These are phyloP conservation scores for Athalia circularis DNA, from an alignment of 2,888 invertebrate genomes.

Conservation along the genomic window DNA sequence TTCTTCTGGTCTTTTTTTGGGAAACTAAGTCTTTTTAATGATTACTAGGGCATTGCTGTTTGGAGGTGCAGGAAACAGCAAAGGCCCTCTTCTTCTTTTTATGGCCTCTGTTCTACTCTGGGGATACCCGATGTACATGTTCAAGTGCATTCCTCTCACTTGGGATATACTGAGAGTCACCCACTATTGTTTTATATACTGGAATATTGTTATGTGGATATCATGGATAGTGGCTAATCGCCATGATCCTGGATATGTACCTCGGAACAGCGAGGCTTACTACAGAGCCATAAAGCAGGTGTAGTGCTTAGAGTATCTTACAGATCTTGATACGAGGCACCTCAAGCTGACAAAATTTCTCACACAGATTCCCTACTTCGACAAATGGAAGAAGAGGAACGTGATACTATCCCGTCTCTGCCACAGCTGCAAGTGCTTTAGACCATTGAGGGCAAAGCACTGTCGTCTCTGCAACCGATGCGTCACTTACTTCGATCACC, in stretches of 20 bases:
- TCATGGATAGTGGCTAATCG: conserved; percentile 93
- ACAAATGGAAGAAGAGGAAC: conserved; percentile 93
- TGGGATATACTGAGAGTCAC: conserved; percentile 92
- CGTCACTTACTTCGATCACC: conserved; percentile 94
- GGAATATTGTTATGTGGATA: conserved; percentile 95
- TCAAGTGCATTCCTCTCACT: conserved; percentile 92
- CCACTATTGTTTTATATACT: conserved; percentile 92
- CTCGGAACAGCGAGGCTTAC: conserved; percentile 92
- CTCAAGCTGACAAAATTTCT: conserved; percentile 8
- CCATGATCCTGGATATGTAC: conserved; percentile 88
- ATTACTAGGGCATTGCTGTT: conserved; percentile 84
- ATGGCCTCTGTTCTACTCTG: conserved; percentile 90
- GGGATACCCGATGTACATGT: conserved; percentile 96
- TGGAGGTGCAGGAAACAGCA: conserved; percentile 93
- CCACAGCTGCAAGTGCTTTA: conserved; percentile 92
- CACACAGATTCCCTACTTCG: conserved; percentile 87
- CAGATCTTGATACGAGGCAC: background rate
- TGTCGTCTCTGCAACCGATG: conserved; percentile 94
- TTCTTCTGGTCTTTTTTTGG: background rate
- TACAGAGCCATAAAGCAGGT: conserved; percentile 91
- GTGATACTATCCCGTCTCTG: conserved; percentile 88
- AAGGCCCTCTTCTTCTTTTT: conserved; percentile 90
- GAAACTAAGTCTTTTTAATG: conserved; percentile 51
- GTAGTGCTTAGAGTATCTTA: conserved; percentile 21
- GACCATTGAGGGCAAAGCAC: conserved; percentile 92